These are phyloP conservation scores for Cervus canadensis DNA, from an alignment of 2,113 vertebrate genomes.

Conservation along the genomic window DNA sequence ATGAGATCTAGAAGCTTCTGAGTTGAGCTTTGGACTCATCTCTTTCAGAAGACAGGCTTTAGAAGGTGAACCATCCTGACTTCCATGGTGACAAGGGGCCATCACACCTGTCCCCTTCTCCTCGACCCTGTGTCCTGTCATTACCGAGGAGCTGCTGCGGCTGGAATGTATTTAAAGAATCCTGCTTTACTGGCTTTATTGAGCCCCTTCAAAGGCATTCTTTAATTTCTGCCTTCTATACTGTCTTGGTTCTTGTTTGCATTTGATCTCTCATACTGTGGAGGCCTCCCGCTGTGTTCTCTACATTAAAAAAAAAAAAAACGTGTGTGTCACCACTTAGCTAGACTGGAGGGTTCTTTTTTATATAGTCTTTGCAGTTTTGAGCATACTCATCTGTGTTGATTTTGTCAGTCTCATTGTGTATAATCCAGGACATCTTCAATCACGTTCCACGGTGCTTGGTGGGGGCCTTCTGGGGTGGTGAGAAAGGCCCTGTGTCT, in stretches of 20 bases:
- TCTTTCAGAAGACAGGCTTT: neutral
- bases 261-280: neutral
- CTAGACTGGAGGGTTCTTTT: neutral
- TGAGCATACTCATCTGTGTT: accelerated
- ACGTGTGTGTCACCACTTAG: neutral
- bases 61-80: neutral
- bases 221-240: neutral
- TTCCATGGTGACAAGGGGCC: neutral
- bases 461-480: neutral
- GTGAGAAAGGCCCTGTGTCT: neutral
- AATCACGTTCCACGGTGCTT: accelerated
- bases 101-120: neutral
- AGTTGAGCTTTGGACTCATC: neutral
- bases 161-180: neutral
- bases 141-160: neutral
- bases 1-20: neutral
- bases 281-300: neutral
- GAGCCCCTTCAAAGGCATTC: neutral
- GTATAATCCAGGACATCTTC: neutral
- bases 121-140: neutral
- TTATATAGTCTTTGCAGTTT: neutral
- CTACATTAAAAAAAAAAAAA: neutral
- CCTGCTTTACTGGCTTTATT: neutral
- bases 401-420: neutral
- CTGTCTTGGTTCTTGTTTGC: neutral